Conservation (phyloP, 2,797 vertebrate species). For the Mustela erminea region DNA sequence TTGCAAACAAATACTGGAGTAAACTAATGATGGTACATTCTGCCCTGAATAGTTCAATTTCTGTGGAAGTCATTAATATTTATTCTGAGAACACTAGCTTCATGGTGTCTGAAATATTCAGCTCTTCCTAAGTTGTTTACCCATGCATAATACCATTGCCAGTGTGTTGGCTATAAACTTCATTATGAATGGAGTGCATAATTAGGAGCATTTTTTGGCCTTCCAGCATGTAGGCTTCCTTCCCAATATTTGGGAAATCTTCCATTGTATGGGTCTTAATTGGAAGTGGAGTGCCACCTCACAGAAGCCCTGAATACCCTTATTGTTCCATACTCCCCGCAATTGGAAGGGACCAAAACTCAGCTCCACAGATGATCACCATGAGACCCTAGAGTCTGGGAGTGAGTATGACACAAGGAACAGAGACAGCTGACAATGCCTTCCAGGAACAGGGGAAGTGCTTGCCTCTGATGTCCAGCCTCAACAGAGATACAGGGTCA, state of each 20-base stretch:
- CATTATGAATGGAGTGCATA: neutral
- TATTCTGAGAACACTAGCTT: neutral
- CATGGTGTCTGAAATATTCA: neutral
- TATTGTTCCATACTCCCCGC: neutral
- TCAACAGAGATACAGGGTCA: neutral
- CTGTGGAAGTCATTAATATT: slow-evolving; percentile 41
- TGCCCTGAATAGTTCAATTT: neutral
- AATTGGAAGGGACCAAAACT: neutral
- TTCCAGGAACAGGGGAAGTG: neutral
- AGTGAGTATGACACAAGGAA: neutral
- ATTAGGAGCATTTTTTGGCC: neutral
- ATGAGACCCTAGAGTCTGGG: neutral
- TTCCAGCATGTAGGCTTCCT: neutral
- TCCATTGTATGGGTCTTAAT: neutral
- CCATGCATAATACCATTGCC: neutral
- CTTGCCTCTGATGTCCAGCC: neutral
- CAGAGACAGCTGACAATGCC: neutral
- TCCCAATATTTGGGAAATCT: neutral
- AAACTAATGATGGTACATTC: neutral
- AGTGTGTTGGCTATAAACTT: neutral
- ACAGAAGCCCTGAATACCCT: neutral
- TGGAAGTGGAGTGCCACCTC: neutral
- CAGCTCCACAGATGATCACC: neutral
- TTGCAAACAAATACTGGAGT: slow-evolving; percentile 28
- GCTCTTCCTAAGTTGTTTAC: neutral